Conservation (phyloP, 1,140 invertebrate genomes). For the Penaeus chinensis region DNA sequence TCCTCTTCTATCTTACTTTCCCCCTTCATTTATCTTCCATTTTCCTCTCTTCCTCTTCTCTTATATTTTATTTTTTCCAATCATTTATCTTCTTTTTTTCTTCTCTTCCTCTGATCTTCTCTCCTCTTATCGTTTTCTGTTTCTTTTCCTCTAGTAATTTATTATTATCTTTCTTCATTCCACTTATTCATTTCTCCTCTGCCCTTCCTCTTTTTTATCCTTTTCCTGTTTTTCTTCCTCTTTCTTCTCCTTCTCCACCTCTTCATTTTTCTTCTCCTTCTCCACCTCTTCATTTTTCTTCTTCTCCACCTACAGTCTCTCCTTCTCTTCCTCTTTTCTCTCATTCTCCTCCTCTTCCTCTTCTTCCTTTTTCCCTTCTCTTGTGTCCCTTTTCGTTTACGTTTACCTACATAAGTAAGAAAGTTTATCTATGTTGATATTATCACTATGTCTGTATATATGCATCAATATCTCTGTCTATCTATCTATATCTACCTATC, state of each 20-base stretch:
- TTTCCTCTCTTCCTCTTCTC: neutral
- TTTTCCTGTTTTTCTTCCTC: neutral
- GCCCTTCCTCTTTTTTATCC: neutral
- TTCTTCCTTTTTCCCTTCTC: slow-evolving; percentile 1
- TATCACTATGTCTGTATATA: neutral
- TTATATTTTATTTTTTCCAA: neutral
- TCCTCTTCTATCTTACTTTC: neutral
- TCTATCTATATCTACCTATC: slow-evolving; percentile 2
- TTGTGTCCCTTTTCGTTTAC: neutral
- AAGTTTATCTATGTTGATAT: neutral
- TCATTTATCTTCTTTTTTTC: neutral
- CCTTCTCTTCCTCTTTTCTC: slow-evolving; percentile 5
- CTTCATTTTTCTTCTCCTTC: neutral
- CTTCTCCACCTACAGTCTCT: neutral
- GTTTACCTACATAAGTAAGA: neutral
- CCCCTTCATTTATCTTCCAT: neutral
- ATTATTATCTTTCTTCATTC: neutral
- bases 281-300: neutral
- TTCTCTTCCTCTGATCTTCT: neutral
- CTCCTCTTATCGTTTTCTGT: no score
- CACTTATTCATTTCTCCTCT: neutral
- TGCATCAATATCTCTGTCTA: neutral
- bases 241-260: neutral
- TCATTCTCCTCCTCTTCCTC: neutral
- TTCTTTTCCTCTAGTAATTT: neutral